phyloP scores from a whole-genome alignment of 2,113 vertebrate species.

The Lepisosteus oculatus region DNA sequence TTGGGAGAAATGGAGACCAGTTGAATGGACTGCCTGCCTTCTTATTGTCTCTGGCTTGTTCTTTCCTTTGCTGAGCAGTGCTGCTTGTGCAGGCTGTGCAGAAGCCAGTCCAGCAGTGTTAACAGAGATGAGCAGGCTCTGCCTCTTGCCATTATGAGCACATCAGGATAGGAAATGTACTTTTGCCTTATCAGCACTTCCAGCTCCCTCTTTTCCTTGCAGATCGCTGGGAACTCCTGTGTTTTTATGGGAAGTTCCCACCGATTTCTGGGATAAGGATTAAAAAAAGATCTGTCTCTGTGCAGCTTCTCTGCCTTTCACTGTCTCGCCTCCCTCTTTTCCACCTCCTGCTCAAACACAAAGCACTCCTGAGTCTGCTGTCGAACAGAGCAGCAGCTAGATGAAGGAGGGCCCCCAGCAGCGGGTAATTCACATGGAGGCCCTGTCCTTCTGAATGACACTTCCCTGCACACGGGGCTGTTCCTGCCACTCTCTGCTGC shows the following conservation, averaged over 20 bases:
- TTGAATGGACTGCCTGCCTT: too few relatives aligned
- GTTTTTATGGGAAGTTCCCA: slow-evolving; percentile 6
- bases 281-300: background rate
- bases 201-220: background rate
- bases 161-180: too few relatives aligned
- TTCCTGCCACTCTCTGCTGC: background rate
- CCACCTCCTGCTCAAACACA: slow-evolving; percentile 42
- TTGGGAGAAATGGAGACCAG: too few relatives aligned
- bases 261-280: slow-evolving; percentile 13
- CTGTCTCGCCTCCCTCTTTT: slow-evolving; percentile 27
- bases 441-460: slow-evolving; percentile 46
- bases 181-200: too few relatives aligned
- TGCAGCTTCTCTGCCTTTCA: slow-evolving; percentile 19
- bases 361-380: slow-evolving; percentile 29
- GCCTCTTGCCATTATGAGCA: too few relatives aligned
- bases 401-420: slow-evolving; percentile 46
- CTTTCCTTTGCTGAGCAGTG: too few relatives aligned
- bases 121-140: too few relatives aligned
- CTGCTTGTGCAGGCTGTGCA: too few relatives aligned
- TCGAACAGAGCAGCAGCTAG: slow-evolving; percentile 25
- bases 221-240: background rate
- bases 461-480: slow-evolving; percentile 16
- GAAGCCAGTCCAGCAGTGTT: too few relatives aligned
- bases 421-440: slow-evolving; percentile 52
- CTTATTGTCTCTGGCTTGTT: too few relatives aligned